Conservation (phyloP, 1,140 invertebrate species). For the Dendrolimus kikuchii region DNA sequence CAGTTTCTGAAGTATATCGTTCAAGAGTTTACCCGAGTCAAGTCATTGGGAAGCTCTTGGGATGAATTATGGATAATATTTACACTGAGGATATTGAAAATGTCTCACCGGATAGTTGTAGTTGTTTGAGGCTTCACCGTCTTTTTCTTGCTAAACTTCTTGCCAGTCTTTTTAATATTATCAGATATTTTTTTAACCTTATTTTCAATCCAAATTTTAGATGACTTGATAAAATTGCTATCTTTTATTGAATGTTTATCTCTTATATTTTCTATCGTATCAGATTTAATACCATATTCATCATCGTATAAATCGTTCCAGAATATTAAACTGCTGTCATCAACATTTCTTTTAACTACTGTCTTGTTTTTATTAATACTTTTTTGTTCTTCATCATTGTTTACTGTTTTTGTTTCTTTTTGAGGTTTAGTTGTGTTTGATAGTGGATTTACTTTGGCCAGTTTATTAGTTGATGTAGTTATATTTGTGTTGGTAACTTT, state of each 20-base stretch:
- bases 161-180: not conserved
- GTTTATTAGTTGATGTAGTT: too few relatives aligned
- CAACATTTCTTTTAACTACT: constrained; percentile 36
- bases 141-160: not conserved
- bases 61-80: too few relatives aligned
- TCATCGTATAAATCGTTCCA: constrained; percentile 58
- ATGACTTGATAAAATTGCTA: constrained; percentile 31
- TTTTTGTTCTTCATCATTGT: not conserved
- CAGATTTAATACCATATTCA: constrained; percentile 45
- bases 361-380: constrained; percentile 19
- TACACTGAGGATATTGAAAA: too few relatives aligned
- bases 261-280: constrained; percentile 31
- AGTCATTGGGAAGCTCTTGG: too few relatives aligned
- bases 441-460: not conserved
- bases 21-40: too few relatives aligned
- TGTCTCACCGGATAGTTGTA: not conserved
- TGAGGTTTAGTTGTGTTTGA: not conserved
- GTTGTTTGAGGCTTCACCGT: too few relatives aligned
- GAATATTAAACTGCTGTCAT: constrained; percentile 31
- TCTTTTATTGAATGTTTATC: constrained; percentile 29
- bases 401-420: not conserved
- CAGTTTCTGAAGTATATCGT: too few relatives aligned
- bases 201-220: constrained; percentile 22
- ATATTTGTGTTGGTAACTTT: too few relatives aligned
- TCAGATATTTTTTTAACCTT: constrained; percentile 15